Percentiles rank a stretch among this genome's conserved stretches.
These are phyloP conservation scores for Panopea generosa DNA, from an alignment of 2,888 invertebrate species.

Conservation along the genomic window DNA sequence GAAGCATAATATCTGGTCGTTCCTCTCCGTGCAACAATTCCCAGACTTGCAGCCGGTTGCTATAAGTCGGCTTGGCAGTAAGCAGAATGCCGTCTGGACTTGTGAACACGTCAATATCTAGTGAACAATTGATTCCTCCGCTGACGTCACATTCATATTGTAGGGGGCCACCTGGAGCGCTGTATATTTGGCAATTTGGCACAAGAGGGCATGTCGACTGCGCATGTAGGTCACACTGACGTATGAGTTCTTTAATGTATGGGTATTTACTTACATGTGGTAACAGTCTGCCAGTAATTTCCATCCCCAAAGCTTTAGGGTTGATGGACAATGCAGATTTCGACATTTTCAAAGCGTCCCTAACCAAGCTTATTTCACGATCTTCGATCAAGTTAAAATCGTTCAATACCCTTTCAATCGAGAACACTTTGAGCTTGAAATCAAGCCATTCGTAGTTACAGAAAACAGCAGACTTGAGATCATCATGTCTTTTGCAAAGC, in stretches of 20 bases:
- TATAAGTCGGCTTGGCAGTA: constrained; percentile 74
- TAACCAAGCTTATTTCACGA: constrained; percentile 95
- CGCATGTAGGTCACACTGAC: constrained; percentile 76
- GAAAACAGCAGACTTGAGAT: constrained; percentile 95
- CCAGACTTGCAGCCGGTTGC: constrained; percentile 74
- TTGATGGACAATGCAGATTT: constrained; percentile 95
- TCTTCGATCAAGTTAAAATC: constrained; percentile 88
- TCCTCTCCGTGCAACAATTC: constrained; percentile 78
- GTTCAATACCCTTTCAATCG: constrained; percentile 96
- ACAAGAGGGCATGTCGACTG: constrained; percentile 75
- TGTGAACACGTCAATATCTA: constrained; percentile 76
- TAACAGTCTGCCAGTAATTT: constrained; percentile 95
- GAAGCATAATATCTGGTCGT: constrained; percentile 75
- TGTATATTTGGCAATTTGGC: constrained; percentile 79
- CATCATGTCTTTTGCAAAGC: constrained; percentile 88
- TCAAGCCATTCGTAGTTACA: constrained; percentile 99
- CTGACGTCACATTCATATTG: constrained; percentile 79
- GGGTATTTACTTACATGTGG: constrained; percentile 86
- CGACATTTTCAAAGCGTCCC: constrained; percentile 95
- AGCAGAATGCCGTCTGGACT: constrained; percentile 76
- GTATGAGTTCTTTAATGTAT: constrained; percentile 69
- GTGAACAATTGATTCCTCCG: constrained; percentile 60
- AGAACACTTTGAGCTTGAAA: constrained; percentile 96
- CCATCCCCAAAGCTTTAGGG: constrained; percentile 97
- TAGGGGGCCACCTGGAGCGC: constrained; percentile 80